These are phyloP conservation scores for Phaethornis superciliosus DNA, from an alignment of 2,113 vertebrate species.

Conservation along the genomic window DNA sequence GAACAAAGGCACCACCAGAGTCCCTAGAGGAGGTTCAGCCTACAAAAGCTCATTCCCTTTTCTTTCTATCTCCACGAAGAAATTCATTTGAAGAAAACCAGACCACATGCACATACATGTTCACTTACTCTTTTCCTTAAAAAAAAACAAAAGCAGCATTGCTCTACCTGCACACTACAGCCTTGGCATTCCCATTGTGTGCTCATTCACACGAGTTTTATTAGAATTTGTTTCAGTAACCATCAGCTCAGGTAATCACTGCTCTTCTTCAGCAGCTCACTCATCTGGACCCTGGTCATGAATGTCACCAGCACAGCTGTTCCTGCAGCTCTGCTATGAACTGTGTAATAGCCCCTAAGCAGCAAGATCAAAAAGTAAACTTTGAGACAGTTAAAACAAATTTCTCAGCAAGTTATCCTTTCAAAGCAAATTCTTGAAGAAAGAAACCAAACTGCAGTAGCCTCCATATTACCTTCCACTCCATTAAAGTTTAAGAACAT, in stretches of 20 bases:
- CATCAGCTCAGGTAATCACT: not conserved
- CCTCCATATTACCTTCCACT: too few species aligned
- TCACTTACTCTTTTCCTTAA: not conserved
- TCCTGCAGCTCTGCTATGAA: not conserved
- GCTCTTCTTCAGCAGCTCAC: not conserved
- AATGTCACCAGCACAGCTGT: not conserved
- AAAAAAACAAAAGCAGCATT: not conserved
- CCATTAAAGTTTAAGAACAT: not conserved
- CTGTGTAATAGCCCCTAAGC: not conserved
- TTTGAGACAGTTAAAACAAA: not conserved
- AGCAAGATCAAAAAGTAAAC: not conserved
- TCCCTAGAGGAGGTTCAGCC: not conserved
- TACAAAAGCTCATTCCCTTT: not conserved
- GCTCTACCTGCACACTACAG: not conserved
- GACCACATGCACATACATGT: rapidly evolving
- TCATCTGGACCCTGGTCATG: too few species aligned
- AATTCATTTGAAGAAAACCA: not conserved
- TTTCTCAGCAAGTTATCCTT: not conserved
- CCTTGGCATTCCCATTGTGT: not conserved
- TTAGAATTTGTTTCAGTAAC: not conserved
- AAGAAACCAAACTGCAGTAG: not conserved
- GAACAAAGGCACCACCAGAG: not conserved
- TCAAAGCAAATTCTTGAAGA: not conserved
- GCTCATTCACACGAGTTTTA: not conserved
- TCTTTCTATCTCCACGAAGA: not conserved